Evolutionary conservation across 2,113 vertebrate genomes (phyloP).

Genomic region (Sylvicapra grimmia): DNA sequence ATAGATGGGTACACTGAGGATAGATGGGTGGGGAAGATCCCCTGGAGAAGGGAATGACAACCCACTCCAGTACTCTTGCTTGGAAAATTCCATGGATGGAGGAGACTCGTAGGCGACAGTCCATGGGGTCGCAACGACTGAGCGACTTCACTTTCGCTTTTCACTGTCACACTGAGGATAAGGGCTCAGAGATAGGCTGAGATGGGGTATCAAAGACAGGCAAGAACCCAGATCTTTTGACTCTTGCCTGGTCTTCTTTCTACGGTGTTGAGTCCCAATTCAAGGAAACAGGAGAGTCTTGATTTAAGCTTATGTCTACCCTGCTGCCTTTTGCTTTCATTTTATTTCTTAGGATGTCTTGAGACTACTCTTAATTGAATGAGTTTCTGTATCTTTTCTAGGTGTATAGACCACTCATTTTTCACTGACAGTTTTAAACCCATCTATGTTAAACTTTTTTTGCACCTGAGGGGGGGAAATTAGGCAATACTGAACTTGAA

Average conservation of each 20-base stretch:
- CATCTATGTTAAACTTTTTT: background rate
- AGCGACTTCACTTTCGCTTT: background rate
- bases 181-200: background rate
- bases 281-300: background rate
- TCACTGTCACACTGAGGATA: background rate
- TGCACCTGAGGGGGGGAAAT: background rate
- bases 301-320: background rate
- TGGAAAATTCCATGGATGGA: background rate
- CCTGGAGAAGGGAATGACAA: background rate
- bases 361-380: background rate
- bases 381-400: slow-evolving; percentile 4
- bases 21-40: background rate
- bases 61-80: background rate
- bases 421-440: background rate
- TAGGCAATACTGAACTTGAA: slow-evolving; percentile 1
- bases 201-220: background rate
- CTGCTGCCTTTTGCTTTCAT: background rate
- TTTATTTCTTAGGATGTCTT: background rate
- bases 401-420: background rate
- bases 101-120: background rate
- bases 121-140: background rate
- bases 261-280: background rate
- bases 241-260: background rate
- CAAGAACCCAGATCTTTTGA: background rate
- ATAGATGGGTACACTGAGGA: background rate